Conservation (phyloP, 1,140 invertebrate species). For the Magallana angulata region DNA sequence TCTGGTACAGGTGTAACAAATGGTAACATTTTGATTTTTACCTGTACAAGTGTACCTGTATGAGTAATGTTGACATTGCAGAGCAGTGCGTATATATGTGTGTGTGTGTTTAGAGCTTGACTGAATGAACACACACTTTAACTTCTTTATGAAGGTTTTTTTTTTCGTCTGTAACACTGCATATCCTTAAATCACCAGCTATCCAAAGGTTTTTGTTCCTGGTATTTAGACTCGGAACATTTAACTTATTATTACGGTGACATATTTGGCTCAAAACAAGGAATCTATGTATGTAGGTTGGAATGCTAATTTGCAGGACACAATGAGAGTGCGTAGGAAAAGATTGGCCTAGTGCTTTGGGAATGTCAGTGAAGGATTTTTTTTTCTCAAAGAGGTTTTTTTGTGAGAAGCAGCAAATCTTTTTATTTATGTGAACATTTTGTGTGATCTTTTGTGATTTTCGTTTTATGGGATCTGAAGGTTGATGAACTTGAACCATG, state of each 20-base stretch:
- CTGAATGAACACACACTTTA: not conserved
- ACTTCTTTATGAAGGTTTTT: not conserved
- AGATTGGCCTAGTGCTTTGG: not conserved
- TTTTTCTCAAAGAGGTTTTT: not conserved
- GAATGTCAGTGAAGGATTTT: slow-evolving; percentile 6
- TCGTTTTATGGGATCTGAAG: slow-evolving; percentile 5
- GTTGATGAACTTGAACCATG: slow-evolving; percentile 17
- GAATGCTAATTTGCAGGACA: slow-evolving; percentile 19
- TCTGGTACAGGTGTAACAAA: not conserved
- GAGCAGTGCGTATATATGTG: not conserved
- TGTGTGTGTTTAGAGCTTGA: not conserved
- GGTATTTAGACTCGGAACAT: not conserved
- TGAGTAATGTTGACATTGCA: not conserved
- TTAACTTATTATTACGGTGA: slow-evolving; percentile 25
- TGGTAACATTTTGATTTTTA: not conserved
- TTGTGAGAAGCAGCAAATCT: not conserved
- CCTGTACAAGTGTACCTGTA: too few relatives aligned
- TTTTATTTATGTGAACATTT: slow-evolving; percentile 15
- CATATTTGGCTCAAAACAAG: slow-evolving; percentile 10
- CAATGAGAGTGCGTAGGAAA: not conserved
- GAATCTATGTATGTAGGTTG: not conserved
- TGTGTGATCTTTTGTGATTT: not conserved
- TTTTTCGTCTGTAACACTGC: slow-evolving; percentile 12
- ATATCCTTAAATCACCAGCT: slow-evolving; percentile 1
- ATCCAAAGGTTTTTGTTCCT: not conserved